These are phyloP conservation scores for Epizoanthus scotinus DNA, from an alignment of 92 coral and sea anemone genomes.

Conservation along the genomic window DNA sequence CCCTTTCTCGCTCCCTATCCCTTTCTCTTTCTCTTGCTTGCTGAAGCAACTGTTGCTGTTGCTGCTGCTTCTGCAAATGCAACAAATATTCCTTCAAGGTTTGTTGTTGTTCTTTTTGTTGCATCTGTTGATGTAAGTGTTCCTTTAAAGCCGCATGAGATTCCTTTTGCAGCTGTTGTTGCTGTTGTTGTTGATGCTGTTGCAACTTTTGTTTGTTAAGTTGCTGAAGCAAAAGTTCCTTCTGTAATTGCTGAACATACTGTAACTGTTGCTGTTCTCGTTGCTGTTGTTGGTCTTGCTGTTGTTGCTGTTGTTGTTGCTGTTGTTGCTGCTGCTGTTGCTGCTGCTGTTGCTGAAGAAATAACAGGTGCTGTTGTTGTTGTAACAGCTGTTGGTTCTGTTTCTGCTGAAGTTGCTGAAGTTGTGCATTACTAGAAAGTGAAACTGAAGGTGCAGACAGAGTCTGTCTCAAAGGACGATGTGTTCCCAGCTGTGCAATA, in stretches of 20 bases:
- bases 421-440: constrained; percentile 76
- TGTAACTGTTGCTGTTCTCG: constrained; percentile 71
- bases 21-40: constrained; percentile 60
- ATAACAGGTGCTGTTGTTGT: constrained; percentile 91
- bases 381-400: constrained; percentile 86
- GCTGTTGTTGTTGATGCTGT: constrained; percentile 67
- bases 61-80: constrained; percentile 44
- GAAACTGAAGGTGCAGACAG: constrained; percentile 89
- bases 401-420: constrained; percentile 83
- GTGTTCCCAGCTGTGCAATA: constrained; percentile 50
- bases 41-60: constrained; percentile 68
- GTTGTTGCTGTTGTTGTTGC: constrained; percentile 51
- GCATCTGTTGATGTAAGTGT: constrained; percentile 63
- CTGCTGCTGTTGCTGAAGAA: constrained; percentile 66
- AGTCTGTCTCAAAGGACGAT: constrained; percentile 87
- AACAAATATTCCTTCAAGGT: constrained; percentile 47
- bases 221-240: constrained; percentile 86
- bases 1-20: constrained; percentile 52
- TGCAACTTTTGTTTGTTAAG: constrained; percentile 75
- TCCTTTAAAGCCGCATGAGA: constrained; percentile 88
- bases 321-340: constrained; percentile 69
- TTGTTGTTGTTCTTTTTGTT: constrained; percentile 48
- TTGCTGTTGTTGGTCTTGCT: constrained; percentile 48
- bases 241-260: constrained; percentile 84
- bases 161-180: constrained; percentile 82